A percentile compares a stretch with the other conserved stretches of the same genome.
These are phyloP conservation scores for Cephus pygmeus DNA, from an alignment of 2,888 invertebrate genomes.

Conservation along the genomic window DNA sequence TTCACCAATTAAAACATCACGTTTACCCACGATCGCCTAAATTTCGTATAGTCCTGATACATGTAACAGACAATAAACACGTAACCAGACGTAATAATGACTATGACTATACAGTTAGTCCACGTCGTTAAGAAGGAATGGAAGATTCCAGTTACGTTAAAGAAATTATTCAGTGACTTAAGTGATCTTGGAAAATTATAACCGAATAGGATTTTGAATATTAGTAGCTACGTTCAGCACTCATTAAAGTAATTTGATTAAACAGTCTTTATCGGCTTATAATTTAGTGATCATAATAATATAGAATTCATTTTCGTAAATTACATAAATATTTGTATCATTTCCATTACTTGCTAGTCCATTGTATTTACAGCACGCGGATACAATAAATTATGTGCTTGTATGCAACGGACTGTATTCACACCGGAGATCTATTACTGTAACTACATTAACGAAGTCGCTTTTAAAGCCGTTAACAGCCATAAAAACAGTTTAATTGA, in stretches of 20 bases:
- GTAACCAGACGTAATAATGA: neutral
- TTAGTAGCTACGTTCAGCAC: neutral
- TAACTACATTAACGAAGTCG: neutral
- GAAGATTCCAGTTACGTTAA: neutral
- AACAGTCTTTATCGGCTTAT: neutral
- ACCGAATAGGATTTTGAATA: neutral
- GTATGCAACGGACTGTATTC: neutral
- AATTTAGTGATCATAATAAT: neutral
- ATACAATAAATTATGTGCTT: neutral
- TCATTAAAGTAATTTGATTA: neutral
- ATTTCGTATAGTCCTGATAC: neutral
- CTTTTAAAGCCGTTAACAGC: neutral
- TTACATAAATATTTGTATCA: neutral
- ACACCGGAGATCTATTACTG: neutral
- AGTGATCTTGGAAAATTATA: neutral
- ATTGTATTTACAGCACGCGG: neutral
- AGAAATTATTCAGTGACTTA: neutral
- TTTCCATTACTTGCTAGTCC: neutral
- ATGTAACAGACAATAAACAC: neutral
- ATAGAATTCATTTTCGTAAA: neutral
- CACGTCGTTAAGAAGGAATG: neutral
- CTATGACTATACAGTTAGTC: neutral
- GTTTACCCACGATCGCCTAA: neutral
- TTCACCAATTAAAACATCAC: neutral
- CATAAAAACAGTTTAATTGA: neutral